Evolutionary conservation across 1,140 invertebrate species (phyloP), one percentile per base, ranked within the genome.

Genomic region (Caenorhabditis briggsae): DNA sequence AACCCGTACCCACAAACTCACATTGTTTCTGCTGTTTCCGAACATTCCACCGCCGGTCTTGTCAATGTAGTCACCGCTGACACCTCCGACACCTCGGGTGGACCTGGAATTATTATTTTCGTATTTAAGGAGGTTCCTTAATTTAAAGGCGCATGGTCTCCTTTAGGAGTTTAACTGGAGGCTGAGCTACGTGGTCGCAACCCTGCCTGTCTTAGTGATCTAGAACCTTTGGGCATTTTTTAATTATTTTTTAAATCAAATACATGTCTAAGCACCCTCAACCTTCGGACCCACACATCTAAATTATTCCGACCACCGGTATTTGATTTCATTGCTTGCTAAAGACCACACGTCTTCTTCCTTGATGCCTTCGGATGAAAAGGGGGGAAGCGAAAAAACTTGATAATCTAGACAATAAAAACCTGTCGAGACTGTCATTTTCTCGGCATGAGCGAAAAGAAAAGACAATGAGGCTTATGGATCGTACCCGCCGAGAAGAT

Each of bases 11-110:
- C 16, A 14, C 65, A 25, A 18, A 82, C 85, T 86, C 56, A 86
- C 85, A 50, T 86, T 86, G 18, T 87, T 83, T 87, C 83, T 53
- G 78, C 82, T 83, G 83, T 58, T 84, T 55, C 70, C 82, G 65
- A 87, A 85, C 41, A 84, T 53, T 18, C 86, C 86, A 11, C 86
- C 82, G 14, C 48, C 48, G 3, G 83, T 48, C 46, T 87, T 84
- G n/a, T 84, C 82, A n/a, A 84, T 61, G 25, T 70, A 90, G n/a
- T 90, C 90, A 43, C 90, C 88, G 48, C 90, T 87, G 84, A 90
- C 90, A 53, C 90, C 90, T 23, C 90, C 90, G 23, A 90, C 90
- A 41, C 90, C 90, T 25, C 88, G 86, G 11, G 90, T 90, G 16
- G 90, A 90, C 90, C 90, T 87, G 64, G 14, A 86, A 78, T 53